Base-by-base conservation (phyloP, 2,113 vertebrate species). In the Aegithalos caudatus region DNA sequence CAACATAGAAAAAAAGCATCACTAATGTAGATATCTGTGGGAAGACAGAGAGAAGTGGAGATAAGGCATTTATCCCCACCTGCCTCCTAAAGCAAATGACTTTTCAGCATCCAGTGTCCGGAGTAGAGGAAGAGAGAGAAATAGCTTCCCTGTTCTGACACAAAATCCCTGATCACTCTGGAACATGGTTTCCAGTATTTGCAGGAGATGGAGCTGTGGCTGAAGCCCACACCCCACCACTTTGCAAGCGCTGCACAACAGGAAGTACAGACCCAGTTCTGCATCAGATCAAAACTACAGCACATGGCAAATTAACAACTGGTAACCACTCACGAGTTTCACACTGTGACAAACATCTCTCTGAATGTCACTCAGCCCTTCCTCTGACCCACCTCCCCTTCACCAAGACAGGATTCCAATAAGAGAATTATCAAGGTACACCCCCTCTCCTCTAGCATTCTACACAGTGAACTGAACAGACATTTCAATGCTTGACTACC, bases 231-330 rank as follows among this genome's bases (percentile, higher is more conserved):
- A 74, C 10, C 8, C 24, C 21, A 37, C 20, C 18, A 14, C 62
- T 83, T 62, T 65, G 64, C 23, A 76, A 29, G 14, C 1, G 1
- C 1, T 11, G 13, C 35, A 74, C 0, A 0, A 81, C 53, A 76
- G 60, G 79, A 93, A 86, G 91, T 7, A 70, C 56, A 79, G 38
- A 38, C 6, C 12, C 81, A 94, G 78, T 21, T 44, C 74, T n/a
- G 33, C 71, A 76, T 20, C 31, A 72, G 28, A 72, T 38, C 70
- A 78, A 89, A 94, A 89, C 60, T 35, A 88, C 37, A 76, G 25
- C 6, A 2, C 1, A 0, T 23, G 17, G 74, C 53, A 72, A 92
- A 57, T 42, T 7, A 80, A 35, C 4, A 0, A 87, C 2, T 40
- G 27, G 47, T 33, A 72, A 44, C 50, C 64, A 81, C 29, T 48